Evolutionary conservation across 2,113 vertebrate genomes (phyloP).

Genomic region (Noctilio leporinus): DNA sequence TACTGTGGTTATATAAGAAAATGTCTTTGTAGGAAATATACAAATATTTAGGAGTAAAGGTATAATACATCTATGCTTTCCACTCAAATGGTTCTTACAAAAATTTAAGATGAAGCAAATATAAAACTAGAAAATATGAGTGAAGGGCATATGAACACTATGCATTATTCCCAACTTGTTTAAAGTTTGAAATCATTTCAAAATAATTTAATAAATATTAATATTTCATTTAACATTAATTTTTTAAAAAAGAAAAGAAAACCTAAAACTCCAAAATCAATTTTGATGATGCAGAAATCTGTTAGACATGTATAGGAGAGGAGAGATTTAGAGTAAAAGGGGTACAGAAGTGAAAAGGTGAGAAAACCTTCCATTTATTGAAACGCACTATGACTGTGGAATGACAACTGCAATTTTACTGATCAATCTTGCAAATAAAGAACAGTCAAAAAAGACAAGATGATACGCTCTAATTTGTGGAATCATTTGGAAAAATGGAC

Average conservation of each 20-base stretch:
- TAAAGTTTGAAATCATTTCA: not conserved
- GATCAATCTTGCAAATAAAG: not conserved
- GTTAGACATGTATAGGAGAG: not conserved
- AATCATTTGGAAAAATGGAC: not conserved
- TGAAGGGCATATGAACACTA: not conserved
- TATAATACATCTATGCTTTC: not conserved
- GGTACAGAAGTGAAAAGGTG: not conserved
- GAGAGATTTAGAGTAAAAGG: not conserved
- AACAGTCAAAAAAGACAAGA: not conserved
- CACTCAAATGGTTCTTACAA: not conserved
- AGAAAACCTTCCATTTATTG: not conserved
- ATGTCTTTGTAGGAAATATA: not conserved
- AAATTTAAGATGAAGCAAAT: not conserved
- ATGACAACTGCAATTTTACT: not conserved
- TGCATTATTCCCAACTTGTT: not conserved
- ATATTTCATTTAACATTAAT: not conserved
- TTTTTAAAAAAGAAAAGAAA: too few relatives aligned
- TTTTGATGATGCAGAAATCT: not conserved
- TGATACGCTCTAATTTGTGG: not conserved
- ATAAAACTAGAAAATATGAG: not conserved
- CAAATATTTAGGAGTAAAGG: conserved; percentile 1
- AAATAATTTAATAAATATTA: not conserved
- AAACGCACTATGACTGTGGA: not conserved
- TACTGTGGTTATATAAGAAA: not conserved
- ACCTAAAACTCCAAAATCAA: not conserved